Base-by-base conservation (phyloP, 2,888 invertebrate genomes). In the Deilephila porcellus region DNA sequence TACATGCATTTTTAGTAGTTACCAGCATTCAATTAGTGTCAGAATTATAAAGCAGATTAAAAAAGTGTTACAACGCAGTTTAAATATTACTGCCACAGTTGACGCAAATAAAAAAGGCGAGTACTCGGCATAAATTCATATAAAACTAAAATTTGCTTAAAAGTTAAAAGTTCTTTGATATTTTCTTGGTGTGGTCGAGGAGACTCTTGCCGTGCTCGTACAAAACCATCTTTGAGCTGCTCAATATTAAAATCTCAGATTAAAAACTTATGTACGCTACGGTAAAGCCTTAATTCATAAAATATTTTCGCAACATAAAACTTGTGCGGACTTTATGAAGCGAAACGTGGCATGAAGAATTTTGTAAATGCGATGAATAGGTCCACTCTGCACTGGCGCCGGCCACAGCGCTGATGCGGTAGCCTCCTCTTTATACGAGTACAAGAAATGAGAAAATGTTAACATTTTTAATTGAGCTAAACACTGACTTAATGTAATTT, bases 341-440 rank as follows among this genome's bases (percentile, higher is more conserved):
- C n/a, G n/a, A 64, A 45, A 64, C 37, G 37, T 20, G 64, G 14
- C 37, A 20, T 20, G 20, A 64, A 64, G 64, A 8, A 45, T 20
- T 60, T 60, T 60, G n/a, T 45, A 20, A 45, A 64, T 20, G 45
- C 64, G 64, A 20, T 45, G 20, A 64, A 60, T 29, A 60, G 25
- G 11, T n/a, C 60, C 25, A 60, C 60, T 60, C 29, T 5, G 60
- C 25, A 29, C 14, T 19, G n/a, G n/a, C 56, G 17, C 60, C 60
- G 60, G 29, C 4, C 60, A 60, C 56, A 6, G 19, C 14, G 29
- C 17, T 5, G 60, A 60, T 25, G 60, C 29, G 29, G 56, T 56
- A 14, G 56, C 3, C 14, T 29, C 14, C 29, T 60, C 29, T 17
- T 14, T n/a, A n/a, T n/a, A n/a, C n/a, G n/a, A n/a, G n/a, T n/a